Conservation (phyloP, 1,140 invertebrate genomes). For the Lordiphosa clarofinis region DNA sequence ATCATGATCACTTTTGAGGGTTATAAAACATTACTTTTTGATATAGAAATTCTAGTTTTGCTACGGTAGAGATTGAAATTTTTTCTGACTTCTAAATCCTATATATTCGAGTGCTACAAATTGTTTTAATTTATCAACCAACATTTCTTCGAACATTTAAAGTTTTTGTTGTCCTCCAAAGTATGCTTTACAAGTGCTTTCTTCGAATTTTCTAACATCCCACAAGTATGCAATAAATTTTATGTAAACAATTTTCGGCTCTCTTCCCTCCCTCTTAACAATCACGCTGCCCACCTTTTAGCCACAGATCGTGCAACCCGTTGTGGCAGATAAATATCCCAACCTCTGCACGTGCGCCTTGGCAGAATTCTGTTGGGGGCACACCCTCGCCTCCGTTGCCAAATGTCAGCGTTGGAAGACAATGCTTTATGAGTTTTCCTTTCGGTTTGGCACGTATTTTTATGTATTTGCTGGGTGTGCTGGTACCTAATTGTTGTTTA, state of each 20-base stretch:
- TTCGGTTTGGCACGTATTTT: conserved; percentile 15
- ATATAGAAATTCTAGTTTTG: too few species aligned
- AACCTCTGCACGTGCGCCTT: conserved; percentile 42
- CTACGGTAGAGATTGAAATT: too few species aligned
- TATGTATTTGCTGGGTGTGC: conserved; percentile 49
- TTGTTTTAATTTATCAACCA: too few species aligned
- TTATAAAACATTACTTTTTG: too few species aligned
- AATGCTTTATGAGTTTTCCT: conserved; percentile 29
- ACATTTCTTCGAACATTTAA: background rate
- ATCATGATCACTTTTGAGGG: too few species aligned
- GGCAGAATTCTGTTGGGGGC: conserved; percentile 14
- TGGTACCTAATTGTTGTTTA: conserved; percentile 46
- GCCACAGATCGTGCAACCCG: conserved; percentile 56
- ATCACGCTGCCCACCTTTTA: conserved; percentile 28
- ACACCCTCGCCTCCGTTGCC: conserved; percentile 23
- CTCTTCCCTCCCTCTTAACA: background rate
- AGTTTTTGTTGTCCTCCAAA: background rate
- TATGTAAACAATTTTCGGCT: background rate
- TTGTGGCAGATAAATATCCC: conserved; percentile 56
- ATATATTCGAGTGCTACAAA: too few species aligned
- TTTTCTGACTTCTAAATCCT: too few species aligned
- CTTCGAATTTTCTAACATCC: background rate
- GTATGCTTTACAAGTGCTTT: conserved; percentile 13
- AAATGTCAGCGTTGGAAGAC: conserved; percentile 55
- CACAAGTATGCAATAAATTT: conserved; percentile 41